These are phyloP conservation scores for Synaphobranchus kaupii DNA, from an alignment of 2,797 vertebrate species.

Conservation along the genomic window DNA sequence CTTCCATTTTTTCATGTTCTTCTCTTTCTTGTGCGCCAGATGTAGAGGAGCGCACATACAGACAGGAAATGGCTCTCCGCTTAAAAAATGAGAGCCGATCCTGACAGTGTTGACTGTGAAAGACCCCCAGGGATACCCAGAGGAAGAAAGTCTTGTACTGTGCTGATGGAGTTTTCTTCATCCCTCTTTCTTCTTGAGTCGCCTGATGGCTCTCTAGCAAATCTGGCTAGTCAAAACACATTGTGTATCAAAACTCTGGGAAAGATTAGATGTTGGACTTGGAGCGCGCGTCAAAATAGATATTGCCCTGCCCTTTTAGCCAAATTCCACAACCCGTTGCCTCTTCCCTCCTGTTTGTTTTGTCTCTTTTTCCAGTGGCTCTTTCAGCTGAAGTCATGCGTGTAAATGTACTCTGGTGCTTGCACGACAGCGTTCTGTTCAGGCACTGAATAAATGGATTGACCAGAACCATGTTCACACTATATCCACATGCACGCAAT, in stretches of 20 bases:
- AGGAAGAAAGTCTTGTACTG: slow-evolving; percentile 35
- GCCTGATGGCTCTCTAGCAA: slow-evolving; percentile 11
- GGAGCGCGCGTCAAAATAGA: slow-evolving; percentile 45
- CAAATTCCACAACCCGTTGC: slow-evolving; percentile 54
- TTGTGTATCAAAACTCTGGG: slow-evolving; percentile 25
- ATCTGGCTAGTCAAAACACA: not conserved
- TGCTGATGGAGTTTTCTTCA: slow-evolving; percentile 39
- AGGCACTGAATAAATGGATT: slow-evolving; percentile 57
- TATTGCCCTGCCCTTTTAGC: slow-evolving; percentile 58
- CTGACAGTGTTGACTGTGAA: slow-evolving; percentile 63
- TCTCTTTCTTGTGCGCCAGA: slow-evolving; percentile 69
- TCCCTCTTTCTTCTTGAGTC: not conserved
- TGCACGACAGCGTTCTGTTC: slow-evolving; percentile 58
- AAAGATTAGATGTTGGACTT: slow-evolving; percentile 43
- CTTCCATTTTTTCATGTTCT: slow-evolving; percentile 50
- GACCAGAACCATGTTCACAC: slow-evolving; percentile 45
- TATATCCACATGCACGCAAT: not conserved
- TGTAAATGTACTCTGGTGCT: slow-evolving; percentile 50
- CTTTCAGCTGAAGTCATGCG: slow-evolving; percentile 65
- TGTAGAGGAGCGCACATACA: slow-evolving; percentile 54
- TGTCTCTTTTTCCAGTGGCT: slow-evolving; percentile 44
- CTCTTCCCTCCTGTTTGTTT: slow-evolving; percentile 35
- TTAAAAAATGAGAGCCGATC: slow-evolving; percentile 62
- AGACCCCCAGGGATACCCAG: slow-evolving; percentile 50
- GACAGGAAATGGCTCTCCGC: slow-evolving; percentile 69